These are phyloP conservation scores for Acanthaster planci DNA, from an alignment of 35 echinoderm and acorn worm genomes.

Conservation along the genomic window DNA sequence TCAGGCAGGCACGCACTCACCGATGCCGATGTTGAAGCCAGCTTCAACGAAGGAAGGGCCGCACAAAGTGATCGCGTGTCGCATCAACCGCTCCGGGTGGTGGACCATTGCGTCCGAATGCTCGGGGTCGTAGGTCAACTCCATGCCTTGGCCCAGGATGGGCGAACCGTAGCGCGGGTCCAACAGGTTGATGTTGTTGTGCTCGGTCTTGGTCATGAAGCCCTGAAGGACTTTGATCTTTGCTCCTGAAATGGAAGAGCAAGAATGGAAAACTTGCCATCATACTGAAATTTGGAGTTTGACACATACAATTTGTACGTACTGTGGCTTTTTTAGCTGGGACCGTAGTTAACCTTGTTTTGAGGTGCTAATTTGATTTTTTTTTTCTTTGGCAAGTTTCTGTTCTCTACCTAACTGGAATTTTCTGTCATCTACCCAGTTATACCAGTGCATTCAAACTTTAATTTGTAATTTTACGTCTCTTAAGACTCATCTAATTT, in stretches of 20 bases:
- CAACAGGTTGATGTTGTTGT: constrained; percentile 27
- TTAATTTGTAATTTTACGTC: no score
- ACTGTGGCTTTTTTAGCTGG: no score
- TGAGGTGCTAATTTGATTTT: no score
- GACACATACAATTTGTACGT: no score
- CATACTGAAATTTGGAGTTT: no score
- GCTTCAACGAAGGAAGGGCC: constrained; percentile 27
- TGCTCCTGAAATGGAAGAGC: not conserved
- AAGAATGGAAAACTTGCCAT: not conserved
- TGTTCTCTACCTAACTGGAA: no score
- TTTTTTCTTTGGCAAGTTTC: no score
- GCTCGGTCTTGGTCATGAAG: not conserved
- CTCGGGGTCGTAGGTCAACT: constrained; percentile 30
- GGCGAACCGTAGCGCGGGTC: constrained; percentile 33
- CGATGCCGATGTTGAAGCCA: constrained; percentile 32
- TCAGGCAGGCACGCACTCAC: constrained; percentile 26
- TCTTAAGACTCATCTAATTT: no score
- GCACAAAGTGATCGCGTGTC: constrained; percentile 8
- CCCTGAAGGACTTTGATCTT: not conserved
- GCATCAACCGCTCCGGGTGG: constrained; percentile 6
- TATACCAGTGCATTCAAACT: no score
- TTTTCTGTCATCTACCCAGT: no score
- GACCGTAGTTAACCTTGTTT: no score
- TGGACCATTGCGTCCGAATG: not conserved
- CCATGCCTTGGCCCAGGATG: constrained; percentile 33